Conservation (phyloP, 2,888 invertebrate genomes). For the Trichogramma evanescens region DNA sequence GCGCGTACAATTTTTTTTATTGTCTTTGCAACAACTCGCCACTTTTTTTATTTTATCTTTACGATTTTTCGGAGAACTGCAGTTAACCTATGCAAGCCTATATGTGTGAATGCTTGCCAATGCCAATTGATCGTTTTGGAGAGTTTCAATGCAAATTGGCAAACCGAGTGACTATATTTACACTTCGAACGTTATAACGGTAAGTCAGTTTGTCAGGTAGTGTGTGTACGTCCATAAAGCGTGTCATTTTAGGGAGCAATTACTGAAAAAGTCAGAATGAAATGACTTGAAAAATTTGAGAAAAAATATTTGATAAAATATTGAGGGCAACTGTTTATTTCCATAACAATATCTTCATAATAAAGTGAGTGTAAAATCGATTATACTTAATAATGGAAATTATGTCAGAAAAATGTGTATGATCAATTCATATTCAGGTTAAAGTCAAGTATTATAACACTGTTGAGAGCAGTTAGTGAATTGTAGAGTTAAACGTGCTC, state of each 20-base stretch:
- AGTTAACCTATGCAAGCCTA: background rate
- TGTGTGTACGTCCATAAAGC: constrained; percentile 12
- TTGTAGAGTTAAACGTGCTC: constrained; percentile 14
- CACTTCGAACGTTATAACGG: constrained; percentile 11
- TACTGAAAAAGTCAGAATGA: no score
- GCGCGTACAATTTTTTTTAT: constrained; percentile 8
- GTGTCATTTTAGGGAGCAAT: background rate
- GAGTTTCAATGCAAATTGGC: constrained; percentile 15
- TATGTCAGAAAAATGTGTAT: no score
- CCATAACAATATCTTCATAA: background rate
- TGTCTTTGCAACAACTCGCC: constrained; percentile 1
- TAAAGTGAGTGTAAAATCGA: background rate
- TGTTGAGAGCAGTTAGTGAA: background rate
- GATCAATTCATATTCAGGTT: no score
- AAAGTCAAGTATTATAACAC: no score
- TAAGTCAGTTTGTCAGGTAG: no score
- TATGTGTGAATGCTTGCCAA: no score
- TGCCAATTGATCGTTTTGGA: no score
- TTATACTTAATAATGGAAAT: no score
- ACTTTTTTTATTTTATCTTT: constrained; percentile 18
- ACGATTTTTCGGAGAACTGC: constrained; percentile 22
- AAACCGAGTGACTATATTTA: constrained; percentile 9
- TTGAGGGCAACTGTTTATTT: background rate
- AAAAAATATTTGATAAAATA: no score
- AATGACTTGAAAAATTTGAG: no score